Base-by-base conservation (phyloP, 2,888 invertebrate genomes). In the Rugalucina vietnamica region DNA sequence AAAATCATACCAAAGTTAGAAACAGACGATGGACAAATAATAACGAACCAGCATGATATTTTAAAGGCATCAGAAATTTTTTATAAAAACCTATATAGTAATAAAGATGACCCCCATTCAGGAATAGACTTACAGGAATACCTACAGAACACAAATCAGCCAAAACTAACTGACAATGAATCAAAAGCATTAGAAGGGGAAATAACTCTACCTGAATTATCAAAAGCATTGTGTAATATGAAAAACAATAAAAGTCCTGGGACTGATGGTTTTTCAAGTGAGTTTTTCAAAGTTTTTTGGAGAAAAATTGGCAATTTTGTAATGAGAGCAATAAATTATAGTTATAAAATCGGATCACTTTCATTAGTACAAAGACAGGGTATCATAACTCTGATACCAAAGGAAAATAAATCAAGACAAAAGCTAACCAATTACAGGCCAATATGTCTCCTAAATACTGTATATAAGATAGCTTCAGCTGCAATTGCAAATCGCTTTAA, bases 391-490 rank as follows among this genome's bases (percentile, higher is more conserved):
- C 36, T 37, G 24, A 14, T 71, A 71, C 39, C 71, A 29, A 37
- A 71, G n/a, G 71, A 71, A 71, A 71, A 71, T 5, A 71, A 69
- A 69, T 27, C 71, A 10, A 71, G 24, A 21, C 0, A 71, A 71
- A 39, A 10, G 27, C 21, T 36, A 71, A 71, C 37, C 24, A 71
- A 36, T 37, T 71, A 39, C 14, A 37, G 71, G 27, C 71, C 39
- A 37, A 71, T 71, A 1, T 24, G 39, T 39, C 43, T 71, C 21
- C 24, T 5, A 3, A 71, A 70, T 70, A 70, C 39, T 18, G 36
- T 37, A 12, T 71, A 36, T 37, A 71, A 65, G 27, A 65, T 24
- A 12, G 24, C 65, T 27, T 65, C 65, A 12, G 65, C 32, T 27
- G 21, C 32, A 65, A 65, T n/a, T 24, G 65, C 32, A n/a, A 65